Evolutionary conservation across 2,888 invertebrate genomes (phyloP).

Genomic region (Drosophila lacicola): DNA sequence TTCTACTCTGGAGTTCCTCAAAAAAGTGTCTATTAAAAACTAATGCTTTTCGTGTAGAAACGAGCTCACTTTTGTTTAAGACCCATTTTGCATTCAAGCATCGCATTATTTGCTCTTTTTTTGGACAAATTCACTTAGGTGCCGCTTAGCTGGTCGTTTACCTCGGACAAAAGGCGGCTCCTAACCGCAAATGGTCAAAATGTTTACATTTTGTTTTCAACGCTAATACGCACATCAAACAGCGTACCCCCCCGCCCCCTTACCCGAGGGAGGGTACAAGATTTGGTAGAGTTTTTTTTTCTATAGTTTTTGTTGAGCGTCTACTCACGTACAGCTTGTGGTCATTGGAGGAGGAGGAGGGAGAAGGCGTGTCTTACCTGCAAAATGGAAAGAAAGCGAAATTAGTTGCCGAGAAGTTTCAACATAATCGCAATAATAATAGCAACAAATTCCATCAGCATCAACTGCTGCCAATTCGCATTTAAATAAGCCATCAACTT

Average conservation of each 20-base stretch:
- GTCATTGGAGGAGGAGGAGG: slow-evolving; percentile 40
- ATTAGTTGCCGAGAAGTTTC: slow-evolving; percentile 46
- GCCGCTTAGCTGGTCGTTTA: slow-evolving; percentile 40
- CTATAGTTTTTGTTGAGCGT: slow-evolving; percentile 21
- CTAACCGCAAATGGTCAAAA: slow-evolving; percentile 64
- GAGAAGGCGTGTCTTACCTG: slow-evolving; percentile 60
- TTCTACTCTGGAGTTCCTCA: background rate
- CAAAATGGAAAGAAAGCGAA: slow-evolving; percentile 54
- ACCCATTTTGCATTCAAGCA: slow-evolving; percentile 16
- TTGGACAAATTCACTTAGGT: slow-evolving; percentile 41
- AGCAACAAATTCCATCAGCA: slow-evolving; percentile 19
- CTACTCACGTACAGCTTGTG: slow-evolving; percentile 64
- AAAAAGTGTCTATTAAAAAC: background rate
- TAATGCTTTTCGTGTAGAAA: background rate
- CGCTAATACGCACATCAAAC: slow-evolving; percentile 67
- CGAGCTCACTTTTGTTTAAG: slow-evolving; percentile 12
- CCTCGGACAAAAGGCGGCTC: slow-evolving; percentile 28
- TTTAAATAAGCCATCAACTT: slow-evolving; percentile 65
- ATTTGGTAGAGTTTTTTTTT: slow-evolving; percentile 29
- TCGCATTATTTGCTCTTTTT: slow-evolving; percentile 33
- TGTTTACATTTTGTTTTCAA: slow-evolving; percentile 69
- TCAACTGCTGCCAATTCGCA: slow-evolving; percentile 40
- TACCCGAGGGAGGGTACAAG: background rate
- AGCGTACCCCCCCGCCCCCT: background rate
- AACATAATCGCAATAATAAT: slow-evolving; percentile 40